Base-by-base conservation (phyloP, 1,140 invertebrate species). In the Pseudoatta argentina region DNA sequence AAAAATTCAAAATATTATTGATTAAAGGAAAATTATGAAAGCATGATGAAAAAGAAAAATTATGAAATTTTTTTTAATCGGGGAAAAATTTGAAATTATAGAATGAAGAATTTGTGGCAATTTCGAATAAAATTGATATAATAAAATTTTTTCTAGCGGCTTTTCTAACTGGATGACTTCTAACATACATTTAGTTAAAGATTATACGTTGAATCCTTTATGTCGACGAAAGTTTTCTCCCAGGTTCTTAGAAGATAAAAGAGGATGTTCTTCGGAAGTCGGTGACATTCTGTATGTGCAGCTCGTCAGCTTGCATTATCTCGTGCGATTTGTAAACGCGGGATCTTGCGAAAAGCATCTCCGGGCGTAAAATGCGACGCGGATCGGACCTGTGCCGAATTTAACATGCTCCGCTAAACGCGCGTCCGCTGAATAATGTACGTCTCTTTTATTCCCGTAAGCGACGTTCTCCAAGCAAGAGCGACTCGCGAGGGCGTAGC, bases 401-500 rank as follows among this genome's bases (percentile, higher is more conserved):
- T 66, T 66, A 66, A 48, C 76, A 78, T 78, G 76, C 59, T 21
- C 18, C 76, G 76, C 59, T 78, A 78, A 78, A 78, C 24, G 59
- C 24, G 44, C 44, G 59, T 30, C 61, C 76, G 59, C 39, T 78
- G 76, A 66, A 78, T 78, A 78, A 78, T 78, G 59, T 44, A 78
- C 59, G 39, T 44, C 24, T 78, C 59, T 78, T 78, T 78, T 51
- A 66, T 78, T 66, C 76, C 24, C 59, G 39, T 69, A 63, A 48
- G 75, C 59, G 39, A 44, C 39, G 34, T 63, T 63, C 18, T 30
- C 18, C 61, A 48, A 44, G 75, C 39, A 21, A 48, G 61, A 66
- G 24, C 39, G 59, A 21, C 39, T 77, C 39, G 57, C 75, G 75
- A 24, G 24, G 76, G 39, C 72, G 72, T 75, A 75, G 27, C 30